Conservation (phyloP, 2,113 vertebrate genomes). For the Falco punctatus region DNA sequence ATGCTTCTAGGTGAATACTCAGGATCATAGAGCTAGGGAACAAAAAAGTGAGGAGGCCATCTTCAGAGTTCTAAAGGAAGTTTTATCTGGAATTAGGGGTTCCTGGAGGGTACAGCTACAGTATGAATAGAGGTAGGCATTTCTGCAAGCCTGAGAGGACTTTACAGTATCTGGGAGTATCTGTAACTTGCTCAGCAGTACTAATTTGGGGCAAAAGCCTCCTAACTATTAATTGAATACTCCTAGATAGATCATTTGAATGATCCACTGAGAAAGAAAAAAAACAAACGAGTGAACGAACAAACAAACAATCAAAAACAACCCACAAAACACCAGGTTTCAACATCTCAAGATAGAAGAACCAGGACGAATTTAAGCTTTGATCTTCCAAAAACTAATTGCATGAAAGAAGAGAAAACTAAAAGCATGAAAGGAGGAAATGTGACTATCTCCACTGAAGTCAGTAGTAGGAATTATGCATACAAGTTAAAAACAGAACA, state of each 20-base stretch:
- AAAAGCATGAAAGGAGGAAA: slow-evolving; percentile 35
- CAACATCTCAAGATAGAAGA: slow-evolving; percentile 1
- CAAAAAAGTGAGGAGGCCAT: background rate
- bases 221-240: background rate
- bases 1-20: background rate
- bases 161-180: background rate
- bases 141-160: background rate
- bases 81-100: background rate
- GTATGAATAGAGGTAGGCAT: background rate
- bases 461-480: slow-evolving; percentile 17
- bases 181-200: background rate
- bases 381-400: slow-evolving; percentile 57
- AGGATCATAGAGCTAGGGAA: background rate
- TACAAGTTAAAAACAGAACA: background rate
- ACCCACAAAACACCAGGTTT: slow-evolving; percentile 9
- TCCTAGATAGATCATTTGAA: background rate
- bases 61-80: background rate
- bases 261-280: background rate
- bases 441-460: slow-evolving; percentile 47
- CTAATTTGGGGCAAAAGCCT: background rate
- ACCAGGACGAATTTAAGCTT: background rate
- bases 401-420: background rate
- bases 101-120: background rate
- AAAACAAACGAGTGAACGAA: background rate
- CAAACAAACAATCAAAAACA: background rate